These are phyloP conservation scores for Eupristina koningsbergeri DNA, from an alignment of 1,140 invertebrate genomes.

Conservation along the genomic window DNA sequence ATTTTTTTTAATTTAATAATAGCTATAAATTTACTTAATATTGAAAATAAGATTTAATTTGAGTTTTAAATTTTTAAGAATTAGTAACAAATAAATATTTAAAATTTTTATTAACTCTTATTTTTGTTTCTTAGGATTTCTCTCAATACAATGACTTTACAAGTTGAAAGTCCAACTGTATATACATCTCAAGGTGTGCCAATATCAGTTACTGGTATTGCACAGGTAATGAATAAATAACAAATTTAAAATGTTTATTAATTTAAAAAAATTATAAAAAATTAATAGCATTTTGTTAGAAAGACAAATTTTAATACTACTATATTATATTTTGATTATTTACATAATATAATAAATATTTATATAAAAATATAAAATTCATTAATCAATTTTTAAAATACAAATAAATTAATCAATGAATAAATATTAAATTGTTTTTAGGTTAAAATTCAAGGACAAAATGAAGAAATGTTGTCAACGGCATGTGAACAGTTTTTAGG, in stretches of 20 bases:
- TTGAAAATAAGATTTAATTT: no score
- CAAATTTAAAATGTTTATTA: not conserved
- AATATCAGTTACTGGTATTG: conserved; percentile 97
- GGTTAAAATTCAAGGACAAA: conserved; percentile 98
- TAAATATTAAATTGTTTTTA: conserved; percentile 63
- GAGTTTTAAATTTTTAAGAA: not conserved
- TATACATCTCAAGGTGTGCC: conserved; percentile 97
- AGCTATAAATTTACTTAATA: no score
- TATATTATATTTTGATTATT: no score
- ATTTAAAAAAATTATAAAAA: no score
- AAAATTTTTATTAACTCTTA: conserved; percentile 13
- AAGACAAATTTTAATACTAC: not conserved
- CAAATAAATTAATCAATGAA: not conserved
- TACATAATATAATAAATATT: not conserved
- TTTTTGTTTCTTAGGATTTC: conserved; percentile 81
- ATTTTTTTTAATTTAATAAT: no score
- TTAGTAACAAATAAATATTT: not conserved
- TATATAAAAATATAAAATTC: no score
- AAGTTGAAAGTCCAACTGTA: conserved; percentile 92
- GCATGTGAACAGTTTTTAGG: conserved; percentile 98
- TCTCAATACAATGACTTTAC: conserved; percentile 96
- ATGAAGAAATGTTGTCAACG: conserved; percentile 95
- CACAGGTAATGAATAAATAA: conserved; percentile 87
- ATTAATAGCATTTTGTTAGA: no score
- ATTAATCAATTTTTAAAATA: not conserved